Base-by-base conservation (phyloP, 1,140 invertebrate species). In the Pteromalus puparum region DNA sequence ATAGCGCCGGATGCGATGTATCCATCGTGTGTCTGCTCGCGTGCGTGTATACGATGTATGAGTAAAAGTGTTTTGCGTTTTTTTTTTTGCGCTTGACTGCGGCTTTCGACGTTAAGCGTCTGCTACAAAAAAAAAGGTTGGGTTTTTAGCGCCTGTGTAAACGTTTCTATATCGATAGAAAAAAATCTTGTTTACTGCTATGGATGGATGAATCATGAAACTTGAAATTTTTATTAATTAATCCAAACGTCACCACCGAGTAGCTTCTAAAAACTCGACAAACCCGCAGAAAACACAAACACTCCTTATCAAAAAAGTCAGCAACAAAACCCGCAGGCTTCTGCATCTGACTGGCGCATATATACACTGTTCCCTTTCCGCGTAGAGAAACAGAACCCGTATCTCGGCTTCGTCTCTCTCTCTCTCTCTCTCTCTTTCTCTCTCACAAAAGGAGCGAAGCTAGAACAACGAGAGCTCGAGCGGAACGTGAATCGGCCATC, bases 401-500 rank as follows among this genome's bases (percentile, higher is more conserved):
- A 74, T 74, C 34, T 42, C 72, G 34, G n/a, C 72, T 21, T 21
- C 72, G 26, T 7, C 53, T 61, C n/a, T n/a, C n/a, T n/a, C n/a
- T n/a, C n/a, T n/a, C n/a, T n/a, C n/a, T n/a, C n/a, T n/a, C n/a
- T n/a, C n/a, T n/a, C n/a, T n/a, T n/a, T n/a, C n/a, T n/a, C n/a
- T n/a, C 53, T n/a, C 67, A 70, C 26, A 30, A 70, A 70, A 61
- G 53, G 53, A 61, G 21, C 53, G 53, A 61, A 30, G 67, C 67
- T 30, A 18, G 67, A 70, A 70, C 67, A 61, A 61, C 53, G 53
- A 21, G 67, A 70, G 67, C 67, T 13, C 67, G 67, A 61, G 53
- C 53, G 53, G 18, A 61, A 61, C 53, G 53, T 61, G 67, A 70
- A 70, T 70, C 67, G 67, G 26, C 67, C 67, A 70, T 70, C 48